Conservation (phyloP, 2,797 vertebrate genomes). For the Lagodon rhomboides region DNA sequence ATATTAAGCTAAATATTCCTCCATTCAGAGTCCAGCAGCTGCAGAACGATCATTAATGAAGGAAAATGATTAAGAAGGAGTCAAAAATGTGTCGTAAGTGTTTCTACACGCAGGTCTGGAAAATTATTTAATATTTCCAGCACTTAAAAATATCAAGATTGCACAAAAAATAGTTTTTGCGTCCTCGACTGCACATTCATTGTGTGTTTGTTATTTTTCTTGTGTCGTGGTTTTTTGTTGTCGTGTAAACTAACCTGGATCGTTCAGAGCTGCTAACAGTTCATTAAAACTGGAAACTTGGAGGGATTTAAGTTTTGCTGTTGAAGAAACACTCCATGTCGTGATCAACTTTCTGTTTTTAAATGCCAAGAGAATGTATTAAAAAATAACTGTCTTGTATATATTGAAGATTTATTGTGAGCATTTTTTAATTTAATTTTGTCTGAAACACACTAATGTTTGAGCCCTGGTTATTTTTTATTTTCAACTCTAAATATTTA, state of each 20-base stretch:
- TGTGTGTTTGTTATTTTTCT: not conserved
- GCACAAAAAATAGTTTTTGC: not conserved
- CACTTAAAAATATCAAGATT: not conserved
- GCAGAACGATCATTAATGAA: not conserved
- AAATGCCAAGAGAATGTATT: constrained; percentile 58
- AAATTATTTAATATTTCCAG: not conserved
- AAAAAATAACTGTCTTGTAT: constrained; percentile 16
- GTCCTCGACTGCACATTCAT: not conserved
- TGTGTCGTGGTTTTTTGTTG: constrained; percentile 13
- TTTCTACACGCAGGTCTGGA: not conserved
- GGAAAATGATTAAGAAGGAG: not conserved
- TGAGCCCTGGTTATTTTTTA: constrained; percentile 6
- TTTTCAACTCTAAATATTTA: constrained; percentile 38
- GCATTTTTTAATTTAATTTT: constrained; percentile 15
- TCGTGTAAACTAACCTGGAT: not conserved
- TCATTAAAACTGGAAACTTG: constrained; percentile 7
- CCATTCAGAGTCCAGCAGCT: not conserved
- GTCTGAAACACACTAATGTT: constrained; percentile 44
- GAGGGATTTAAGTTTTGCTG: not conserved
- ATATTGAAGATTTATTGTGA: constrained; percentile 36
- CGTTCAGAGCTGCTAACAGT: constrained; percentile 20
- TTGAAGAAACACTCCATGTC: not conserved
- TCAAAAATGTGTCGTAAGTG: not conserved
- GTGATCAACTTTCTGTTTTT: constrained; percentile 24
- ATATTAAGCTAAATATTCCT: not conserved